A percentile compares a stretch with the other conserved stretches of the same genome.
These are phyloP conservation scores for Odocoileus hemionus DNA, from an alignment of 2,113 vertebrate genomes.

Conservation along the genomic window DNA sequence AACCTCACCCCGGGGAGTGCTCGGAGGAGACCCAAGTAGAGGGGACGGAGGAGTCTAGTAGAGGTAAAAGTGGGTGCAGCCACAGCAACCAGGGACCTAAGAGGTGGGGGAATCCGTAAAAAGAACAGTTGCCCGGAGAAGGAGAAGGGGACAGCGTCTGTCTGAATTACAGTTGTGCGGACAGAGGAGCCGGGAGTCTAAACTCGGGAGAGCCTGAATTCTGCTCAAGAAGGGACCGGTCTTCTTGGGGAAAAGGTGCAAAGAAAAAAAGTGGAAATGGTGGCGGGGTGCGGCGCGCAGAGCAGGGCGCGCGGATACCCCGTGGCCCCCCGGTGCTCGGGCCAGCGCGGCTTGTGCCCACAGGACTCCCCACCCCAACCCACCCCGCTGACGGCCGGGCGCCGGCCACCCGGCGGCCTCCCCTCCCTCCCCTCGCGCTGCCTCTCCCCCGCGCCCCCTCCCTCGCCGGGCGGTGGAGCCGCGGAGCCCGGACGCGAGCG, in stretches of 20 bases:
- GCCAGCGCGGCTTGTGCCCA: background rate
- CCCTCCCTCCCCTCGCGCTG: background rate
- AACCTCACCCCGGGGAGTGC: background rate
- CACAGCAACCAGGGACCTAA: background rate
- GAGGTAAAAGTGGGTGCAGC: background rate
- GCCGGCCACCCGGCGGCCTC: background rate
- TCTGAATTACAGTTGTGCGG: background rate
- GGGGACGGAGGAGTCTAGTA: background rate
- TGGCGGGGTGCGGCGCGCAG: background rate
- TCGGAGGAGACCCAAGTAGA: background rate
- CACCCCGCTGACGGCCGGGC: background rate
- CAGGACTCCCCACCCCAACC: background rate
- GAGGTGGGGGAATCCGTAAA: background rate
- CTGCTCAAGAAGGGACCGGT: background rate
- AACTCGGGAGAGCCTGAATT: background rate
- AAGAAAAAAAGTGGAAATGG: background rate
- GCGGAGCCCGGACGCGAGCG: background rate
- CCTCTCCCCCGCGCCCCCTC: background rate
- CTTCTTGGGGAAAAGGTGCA: background rate
- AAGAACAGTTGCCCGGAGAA: background rate
- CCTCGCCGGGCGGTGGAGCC: background rate
- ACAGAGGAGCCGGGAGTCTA: constrained; percentile 41
- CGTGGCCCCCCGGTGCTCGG: background rate
- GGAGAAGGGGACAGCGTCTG: background rate
- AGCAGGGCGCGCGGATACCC: background rate